Conservation (phyloP, 2,888 invertebrate species). For the Drosophila cracens region DNA sequence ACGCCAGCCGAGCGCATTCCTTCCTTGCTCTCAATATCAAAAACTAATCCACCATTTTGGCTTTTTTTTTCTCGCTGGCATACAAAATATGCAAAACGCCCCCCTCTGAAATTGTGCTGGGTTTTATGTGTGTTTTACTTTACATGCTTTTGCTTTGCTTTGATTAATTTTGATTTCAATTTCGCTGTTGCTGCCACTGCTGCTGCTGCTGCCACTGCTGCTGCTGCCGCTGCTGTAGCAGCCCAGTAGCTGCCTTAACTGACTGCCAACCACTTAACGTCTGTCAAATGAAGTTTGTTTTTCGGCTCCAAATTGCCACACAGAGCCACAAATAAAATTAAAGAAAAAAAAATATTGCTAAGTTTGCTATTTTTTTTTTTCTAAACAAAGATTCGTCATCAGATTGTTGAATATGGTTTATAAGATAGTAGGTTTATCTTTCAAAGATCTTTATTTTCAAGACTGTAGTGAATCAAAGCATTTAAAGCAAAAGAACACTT, state of each 20-base stretch:
- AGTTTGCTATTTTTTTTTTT: constrained; percentile 1
- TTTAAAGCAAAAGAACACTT: background rate
- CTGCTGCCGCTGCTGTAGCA: constrained; percentile 7
- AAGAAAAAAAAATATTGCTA: background rate
- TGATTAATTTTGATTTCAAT: constrained; percentile 79
- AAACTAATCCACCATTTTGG: constrained; percentile 28
- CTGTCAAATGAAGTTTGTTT: constrained; percentile 65
- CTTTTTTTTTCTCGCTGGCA: constrained; percentile 9
- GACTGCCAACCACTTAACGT: constrained; percentile 50
- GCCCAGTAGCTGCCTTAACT: constrained; percentile 61
- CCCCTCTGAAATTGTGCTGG: constrained; percentile 25
- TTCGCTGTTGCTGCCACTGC: constrained; percentile 43
- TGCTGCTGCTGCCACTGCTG: constrained; percentile 34
- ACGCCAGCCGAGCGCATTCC: constrained; percentile 69
- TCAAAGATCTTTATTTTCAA: background rate
- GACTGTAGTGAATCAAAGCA: background rate
- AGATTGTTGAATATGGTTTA: background rate
- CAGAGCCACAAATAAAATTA: constrained; percentile 1
- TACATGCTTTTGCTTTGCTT: constrained; percentile 53
- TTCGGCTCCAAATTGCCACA: constrained; percentile 26
- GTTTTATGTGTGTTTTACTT: constrained; percentile 25
- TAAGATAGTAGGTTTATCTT: background rate
- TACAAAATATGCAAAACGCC: constrained; percentile 54
- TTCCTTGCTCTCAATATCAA: constrained; percentile 59
- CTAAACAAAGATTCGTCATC: background rate